These are phyloP conservation scores for Lepetodrilus schrolli DNA, from an alignment of 2,888 invertebrate genomes.

Conservation along the genomic window DNA sequence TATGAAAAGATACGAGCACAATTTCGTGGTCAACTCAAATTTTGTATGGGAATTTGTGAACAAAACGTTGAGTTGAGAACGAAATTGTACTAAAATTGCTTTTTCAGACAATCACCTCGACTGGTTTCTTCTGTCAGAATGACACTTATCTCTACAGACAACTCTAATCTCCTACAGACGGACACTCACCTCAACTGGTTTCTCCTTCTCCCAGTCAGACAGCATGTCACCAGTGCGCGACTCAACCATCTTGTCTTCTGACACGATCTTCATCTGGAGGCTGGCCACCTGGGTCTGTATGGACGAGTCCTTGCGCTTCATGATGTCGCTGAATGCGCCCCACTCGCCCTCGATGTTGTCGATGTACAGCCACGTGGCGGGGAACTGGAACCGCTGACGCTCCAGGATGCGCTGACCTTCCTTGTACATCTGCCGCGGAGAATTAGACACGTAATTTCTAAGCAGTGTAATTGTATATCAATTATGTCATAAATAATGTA, in stretches of 20 bases:
- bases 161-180: too few relatives aligned
- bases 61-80: too few relatives aligned
- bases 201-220: constrained; percentile 96
- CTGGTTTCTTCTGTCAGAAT: too few relatives aligned
- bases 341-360: constrained; percentile 99
- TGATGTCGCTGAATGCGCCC: constrained; percentile 99
- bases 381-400: constrained; percentile 97
- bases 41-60: too few relatives aligned
- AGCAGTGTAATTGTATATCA: neutral
- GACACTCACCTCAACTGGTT: constrained; percentile 86
- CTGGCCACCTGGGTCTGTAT: constrained; percentile 75
- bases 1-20: too few relatives aligned
- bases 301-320: constrained; percentile 93
- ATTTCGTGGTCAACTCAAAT: too few relatives aligned
- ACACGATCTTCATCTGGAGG: constrained; percentile 97
- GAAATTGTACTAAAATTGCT: too few relatives aligned
- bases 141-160: too few relatives aligned
- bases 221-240: constrained; percentile 93
- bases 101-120: too few relatives aligned
- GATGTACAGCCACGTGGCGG: constrained; percentile 96
- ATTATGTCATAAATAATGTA: neutral
- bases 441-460: too few relatives aligned
- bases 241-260: constrained; percentile 98
- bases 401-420: constrained; percentile 98
- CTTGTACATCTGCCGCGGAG: constrained; percentile 83